Conservation (phyloP, 2,888 invertebrate species). For the Dermolepida albohirtum region DNA sequence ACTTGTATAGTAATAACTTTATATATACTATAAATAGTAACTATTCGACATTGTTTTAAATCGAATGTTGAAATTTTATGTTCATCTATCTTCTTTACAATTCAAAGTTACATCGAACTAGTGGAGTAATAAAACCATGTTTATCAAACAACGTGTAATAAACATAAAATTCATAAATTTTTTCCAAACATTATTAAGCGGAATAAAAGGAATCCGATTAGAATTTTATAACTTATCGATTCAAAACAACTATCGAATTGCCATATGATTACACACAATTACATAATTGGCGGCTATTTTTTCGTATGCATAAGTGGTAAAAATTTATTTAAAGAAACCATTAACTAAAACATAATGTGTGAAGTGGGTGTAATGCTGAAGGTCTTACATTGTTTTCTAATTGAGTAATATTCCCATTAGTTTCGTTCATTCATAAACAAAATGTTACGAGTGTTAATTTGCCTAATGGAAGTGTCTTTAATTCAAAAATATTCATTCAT, state of each 20-base stretch:
- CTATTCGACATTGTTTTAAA: too few species aligned
- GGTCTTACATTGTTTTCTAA: constrained; percentile 24
- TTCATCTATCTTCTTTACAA: too few species aligned
- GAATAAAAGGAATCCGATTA: background rate
- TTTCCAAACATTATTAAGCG: too few species aligned
- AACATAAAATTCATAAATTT: too few species aligned
- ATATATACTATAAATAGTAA: too few species aligned
- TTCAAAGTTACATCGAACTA: too few species aligned
- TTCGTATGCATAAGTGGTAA: background rate
- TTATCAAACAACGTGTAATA: too few species aligned
- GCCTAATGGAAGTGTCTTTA: constrained; percentile 12
- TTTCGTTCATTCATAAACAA: constrained; percentile 20
- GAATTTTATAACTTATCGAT: background rate
- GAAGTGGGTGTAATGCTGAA: constrained; percentile 28
- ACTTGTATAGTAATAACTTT: too few species aligned
- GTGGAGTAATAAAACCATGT: too few species aligned
- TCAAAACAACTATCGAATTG: constrained; percentile 7
- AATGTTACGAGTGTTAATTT: constrained; percentile 7
- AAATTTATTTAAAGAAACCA: constrained; percentile 26
- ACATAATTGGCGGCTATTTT: constrained; percentile 7
- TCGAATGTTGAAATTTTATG: too few species aligned
- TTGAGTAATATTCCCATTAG: constrained; percentile 12
- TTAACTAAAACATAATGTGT: constrained; percentile 11
- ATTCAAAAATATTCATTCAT: constrained; percentile 32
- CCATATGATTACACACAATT: background rate